phyloP scores from a whole-genome alignment of 2,113 vertebrate genomes.

The Anas platyrhynchos region DNA sequence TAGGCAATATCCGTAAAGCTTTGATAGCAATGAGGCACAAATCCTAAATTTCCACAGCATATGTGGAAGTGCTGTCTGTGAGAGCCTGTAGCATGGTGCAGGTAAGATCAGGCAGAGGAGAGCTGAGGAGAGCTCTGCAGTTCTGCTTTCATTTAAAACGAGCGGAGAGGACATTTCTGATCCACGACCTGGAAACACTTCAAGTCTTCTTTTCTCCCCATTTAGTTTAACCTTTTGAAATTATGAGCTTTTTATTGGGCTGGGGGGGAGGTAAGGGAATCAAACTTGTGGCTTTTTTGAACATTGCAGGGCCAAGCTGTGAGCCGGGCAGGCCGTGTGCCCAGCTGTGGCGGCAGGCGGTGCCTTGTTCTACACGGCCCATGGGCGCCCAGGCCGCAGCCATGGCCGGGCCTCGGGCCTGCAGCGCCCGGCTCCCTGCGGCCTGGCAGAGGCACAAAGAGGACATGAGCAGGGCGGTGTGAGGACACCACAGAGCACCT shows the following conservation, averaged over 20 bases:
- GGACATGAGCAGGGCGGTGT: rapidly evolving
- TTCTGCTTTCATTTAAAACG: not conserved
- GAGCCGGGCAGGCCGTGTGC: not conserved
- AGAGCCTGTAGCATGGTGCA: not conserved
- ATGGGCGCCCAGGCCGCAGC: no score
- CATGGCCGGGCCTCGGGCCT: no score
- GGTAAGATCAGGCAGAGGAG: not conserved
- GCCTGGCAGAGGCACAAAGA: not conserved
- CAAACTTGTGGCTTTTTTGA: not conserved
- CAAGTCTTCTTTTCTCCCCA: not conserved
- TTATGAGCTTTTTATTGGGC: not conserved
- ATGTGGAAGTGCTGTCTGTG: rapidly evolving
- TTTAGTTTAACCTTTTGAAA: not conserved
- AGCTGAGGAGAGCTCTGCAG: not conserved
- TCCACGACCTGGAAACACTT: not conserved
- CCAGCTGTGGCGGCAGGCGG: no score
- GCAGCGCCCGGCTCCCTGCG: no score
- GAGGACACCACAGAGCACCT: rapidly evolving
- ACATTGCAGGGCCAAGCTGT: not conserved
- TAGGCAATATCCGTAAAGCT: not conserved
- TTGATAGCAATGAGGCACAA: not conserved
- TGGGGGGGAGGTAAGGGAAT: no score
- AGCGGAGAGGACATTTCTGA: not conserved
- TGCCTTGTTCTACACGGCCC: no score
- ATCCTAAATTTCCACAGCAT: not conserved